These are phyloP conservation scores for Erebia epiphron DNA, from an alignment of 2,888 invertebrate genomes.

Conservation along the genomic window DNA sequence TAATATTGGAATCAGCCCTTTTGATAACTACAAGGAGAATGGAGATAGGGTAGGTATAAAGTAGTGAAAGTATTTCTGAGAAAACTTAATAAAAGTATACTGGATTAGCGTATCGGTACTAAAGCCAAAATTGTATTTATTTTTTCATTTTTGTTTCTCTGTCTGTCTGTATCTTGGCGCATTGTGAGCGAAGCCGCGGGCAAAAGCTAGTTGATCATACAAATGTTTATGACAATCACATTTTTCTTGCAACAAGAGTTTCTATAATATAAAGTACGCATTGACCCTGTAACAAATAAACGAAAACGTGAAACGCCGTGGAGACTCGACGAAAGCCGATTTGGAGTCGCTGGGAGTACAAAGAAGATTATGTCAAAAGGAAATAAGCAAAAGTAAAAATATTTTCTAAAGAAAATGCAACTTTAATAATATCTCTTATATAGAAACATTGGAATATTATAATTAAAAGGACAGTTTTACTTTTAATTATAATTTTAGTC, in stretches of 20 bases:
- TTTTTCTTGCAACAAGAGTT: too few species aligned
- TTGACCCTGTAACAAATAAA: slow-evolving; percentile 26
- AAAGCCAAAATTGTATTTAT: too few species aligned
- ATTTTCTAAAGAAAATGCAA: slow-evolving; percentile 15
- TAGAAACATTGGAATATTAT: not conserved
- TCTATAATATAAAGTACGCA: not conserved
- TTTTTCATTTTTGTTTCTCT: too few species aligned
- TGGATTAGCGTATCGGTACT: too few species aligned
- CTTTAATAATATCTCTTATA: slow-evolving; percentile 2
- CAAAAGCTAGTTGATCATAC: too few species aligned
- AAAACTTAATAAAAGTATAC: too few species aligned
- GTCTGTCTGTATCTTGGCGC: too few species aligned
- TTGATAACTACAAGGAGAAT: not conserved
- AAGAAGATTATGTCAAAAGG: slow-evolving; percentile 29
- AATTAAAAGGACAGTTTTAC: not conserved
- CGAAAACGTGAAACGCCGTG: slow-evolving; percentile 11
- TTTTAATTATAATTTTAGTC: not conserved
- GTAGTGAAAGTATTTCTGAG: too few species aligned
- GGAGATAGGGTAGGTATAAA: too few species aligned
- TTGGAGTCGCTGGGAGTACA: slow-evolving; percentile 24
- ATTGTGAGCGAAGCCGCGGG: too few species aligned
- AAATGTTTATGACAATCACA: not conserved
- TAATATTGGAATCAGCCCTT: not conserved
- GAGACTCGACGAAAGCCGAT: slow-evolving; percentile 31
- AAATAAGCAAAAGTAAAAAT: slow-evolving; percentile 22